phyloP scores from a whole-genome alignment of 2,888 invertebrate genomes.

The Portevinia maculata region DNA sequence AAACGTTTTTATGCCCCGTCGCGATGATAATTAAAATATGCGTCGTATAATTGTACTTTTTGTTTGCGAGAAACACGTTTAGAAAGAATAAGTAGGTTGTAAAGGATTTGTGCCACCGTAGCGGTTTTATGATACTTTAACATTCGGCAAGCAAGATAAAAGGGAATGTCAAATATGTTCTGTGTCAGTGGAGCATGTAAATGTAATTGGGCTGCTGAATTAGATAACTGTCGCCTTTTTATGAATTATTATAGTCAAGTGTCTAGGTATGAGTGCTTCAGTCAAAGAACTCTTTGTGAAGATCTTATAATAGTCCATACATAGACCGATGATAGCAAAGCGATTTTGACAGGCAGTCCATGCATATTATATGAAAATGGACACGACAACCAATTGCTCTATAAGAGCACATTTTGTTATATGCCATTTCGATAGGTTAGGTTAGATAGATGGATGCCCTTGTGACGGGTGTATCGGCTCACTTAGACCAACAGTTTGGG shows the following conservation, averaged over 20 bases:
- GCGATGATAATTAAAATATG: slow-evolving; percentile 38
- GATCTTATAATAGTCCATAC: no score
- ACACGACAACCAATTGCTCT: no score
- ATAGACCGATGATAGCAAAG: no score
- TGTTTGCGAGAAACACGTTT: slow-evolving; percentile 16
- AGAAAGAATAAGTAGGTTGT: slow-evolving; percentile 19
- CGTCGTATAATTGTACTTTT: slow-evolving; percentile 42
- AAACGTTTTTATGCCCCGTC: slow-evolving; percentile 32
- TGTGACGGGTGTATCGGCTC: no score
- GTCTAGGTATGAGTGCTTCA: no score
- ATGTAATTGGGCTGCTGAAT: background rate
- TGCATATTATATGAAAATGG: no score
- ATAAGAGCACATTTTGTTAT: no score
- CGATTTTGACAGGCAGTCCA: no score
- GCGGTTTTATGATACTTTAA: background rate
- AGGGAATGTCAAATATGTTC: background rate
- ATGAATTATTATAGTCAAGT: background rate
- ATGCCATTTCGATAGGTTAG: no score
- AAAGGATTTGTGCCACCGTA: slow-evolving; percentile 17
- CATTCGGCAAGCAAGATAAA: background rate
- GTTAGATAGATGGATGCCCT: no score
- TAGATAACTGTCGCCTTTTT: background rate
- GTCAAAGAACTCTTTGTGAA: no score
- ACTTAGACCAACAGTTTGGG: no score
- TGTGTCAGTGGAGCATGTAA: slow-evolving; percentile 11